phyloP scores from a whole-genome alignment of 2,888 invertebrate genomes.

The Acleris laterana region DNA sequence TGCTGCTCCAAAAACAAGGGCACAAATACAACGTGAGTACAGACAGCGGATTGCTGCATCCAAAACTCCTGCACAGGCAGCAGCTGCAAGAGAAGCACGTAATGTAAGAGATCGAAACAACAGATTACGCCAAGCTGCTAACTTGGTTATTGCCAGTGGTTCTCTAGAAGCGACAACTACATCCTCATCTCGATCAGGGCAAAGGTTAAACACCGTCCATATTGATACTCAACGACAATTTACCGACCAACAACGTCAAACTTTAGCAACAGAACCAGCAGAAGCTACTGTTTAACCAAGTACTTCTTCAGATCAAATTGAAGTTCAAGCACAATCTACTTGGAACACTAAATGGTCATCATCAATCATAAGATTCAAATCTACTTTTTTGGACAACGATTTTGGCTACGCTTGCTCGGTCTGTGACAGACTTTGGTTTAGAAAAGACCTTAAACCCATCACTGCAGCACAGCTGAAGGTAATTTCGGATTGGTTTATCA shows the following conservation, averaged over 20 bases:
- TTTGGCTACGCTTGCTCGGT: constrained; percentile 55
- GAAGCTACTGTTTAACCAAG: not conserved
- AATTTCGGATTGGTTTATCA: constrained; percentile 47
- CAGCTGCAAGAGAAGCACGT: too few relatives aligned
- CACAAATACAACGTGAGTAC: too few relatives aligned
- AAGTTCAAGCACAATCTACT: constrained; percentile 44
- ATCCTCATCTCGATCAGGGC: too few relatives aligned
- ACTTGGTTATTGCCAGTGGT: too few relatives aligned
- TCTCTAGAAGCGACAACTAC: too few relatives aligned
- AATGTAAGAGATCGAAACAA: too few relatives aligned
- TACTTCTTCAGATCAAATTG: constrained; percentile 38
- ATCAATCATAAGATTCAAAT: constrained; percentile 49
- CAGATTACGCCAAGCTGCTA: too few relatives aligned
- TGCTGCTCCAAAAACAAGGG: too few relatives aligned
- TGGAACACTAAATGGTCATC: constrained; percentile 51
- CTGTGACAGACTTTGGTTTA: constrained; percentile 59
- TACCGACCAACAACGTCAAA: constrained; percentile 40
- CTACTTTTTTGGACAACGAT: constrained; percentile 42
- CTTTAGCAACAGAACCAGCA: too few relatives aligned
- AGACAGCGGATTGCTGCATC: too few relatives aligned
- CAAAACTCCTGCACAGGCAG: too few relatives aligned
- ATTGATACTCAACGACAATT: too few relatives aligned
- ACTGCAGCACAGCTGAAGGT: constrained; percentile 52
- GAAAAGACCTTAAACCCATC: constrained; percentile 55
- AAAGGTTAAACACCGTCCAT: constrained; percentile 40